Base-by-base conservation (phyloP, 1,140 invertebrate genomes). In the Archivesica marissinica region DNA sequence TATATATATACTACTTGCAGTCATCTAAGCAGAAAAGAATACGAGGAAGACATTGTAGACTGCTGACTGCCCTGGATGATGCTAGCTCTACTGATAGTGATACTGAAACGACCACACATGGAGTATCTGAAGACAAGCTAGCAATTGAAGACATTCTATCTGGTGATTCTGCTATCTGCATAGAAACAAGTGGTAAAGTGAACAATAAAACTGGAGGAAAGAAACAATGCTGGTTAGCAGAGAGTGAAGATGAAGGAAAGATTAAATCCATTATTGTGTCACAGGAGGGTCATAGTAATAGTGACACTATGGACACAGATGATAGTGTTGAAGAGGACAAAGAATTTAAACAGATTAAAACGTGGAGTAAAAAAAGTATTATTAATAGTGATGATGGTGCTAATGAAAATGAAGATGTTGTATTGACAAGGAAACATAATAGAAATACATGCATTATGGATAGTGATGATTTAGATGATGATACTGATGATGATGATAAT, bases 301-400 rank as follows among this genome's bases (percentile, higher is more conserved):
- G n/a, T 33, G n/a, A 25, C 6, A 41, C 28, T 9, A 56, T 20
- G 54, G 75, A 61, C 4, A 61, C n/a, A 61, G 75, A 61, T 59
- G 35, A 76, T 33, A 20, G 56, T 17, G 3, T 2, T 79, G 77
- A 79, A 44, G 30, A 47, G 1, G 56, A 39, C 39, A 54, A 77
- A 39, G 54, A 39, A 25, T n/a, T 17, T n/a, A 20, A 33, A n/a
- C n/a, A 23, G 25, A 39, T 25, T 4, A 47, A 30, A 30, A 66
- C n/a, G 7, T 47, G 23, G 38, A 59, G 52, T 35, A 66, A 44
- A 15, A 79, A 23, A 79, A 47, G 44, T 64, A 28, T 35, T 20
- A 79, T 64, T 66, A 61, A 79, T 66, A 78, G 76, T 78, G 76
- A 78, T 52, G 28, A 35, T 54, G 33, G 28, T 50, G 41, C 52